Conservation (phyloP, 2,113 vertebrate genomes). For the Paramisgurnus dabryanus region DNA sequence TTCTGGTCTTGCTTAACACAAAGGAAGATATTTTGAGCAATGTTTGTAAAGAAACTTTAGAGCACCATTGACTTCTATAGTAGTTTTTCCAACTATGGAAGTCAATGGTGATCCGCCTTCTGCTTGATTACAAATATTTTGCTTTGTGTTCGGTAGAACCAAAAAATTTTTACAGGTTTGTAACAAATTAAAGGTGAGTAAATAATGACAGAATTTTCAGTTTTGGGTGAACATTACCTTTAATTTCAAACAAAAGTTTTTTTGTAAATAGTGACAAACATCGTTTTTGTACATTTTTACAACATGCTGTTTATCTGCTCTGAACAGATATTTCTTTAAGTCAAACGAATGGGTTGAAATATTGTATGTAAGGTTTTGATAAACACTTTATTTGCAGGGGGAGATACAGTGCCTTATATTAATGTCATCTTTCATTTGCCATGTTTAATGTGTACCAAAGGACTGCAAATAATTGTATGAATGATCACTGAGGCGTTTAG, state of each 20-base stretch:
- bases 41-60: too few species aligned
- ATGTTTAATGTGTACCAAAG: not conserved
- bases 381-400: not conserved
- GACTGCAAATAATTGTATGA: not conserved
- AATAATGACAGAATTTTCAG: too few species aligned
- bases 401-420: not conserved
- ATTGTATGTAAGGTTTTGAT: not conserved
- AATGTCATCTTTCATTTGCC: not conserved
- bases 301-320: too few species aligned
- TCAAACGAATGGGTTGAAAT: not conserved
- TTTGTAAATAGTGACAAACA: not conserved
- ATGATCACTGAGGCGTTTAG: not conserved
- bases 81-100: too few species aligned
- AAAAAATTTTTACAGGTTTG: too few species aligned
- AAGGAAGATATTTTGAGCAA: too few species aligned
- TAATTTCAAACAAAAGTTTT: not conserved
- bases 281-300: not conserved
- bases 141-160: too few species aligned
- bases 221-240: not conserved
- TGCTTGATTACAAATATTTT: too few species aligned
- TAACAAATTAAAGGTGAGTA: too few species aligned
- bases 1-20: too few species aligned
- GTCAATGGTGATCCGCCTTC: too few species aligned
- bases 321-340: not conserved
- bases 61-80: too few species aligned